phyloP scores from a whole-genome alignment of 2,113 vertebrate species.

The cattle (Bos taurus) region DNA sequence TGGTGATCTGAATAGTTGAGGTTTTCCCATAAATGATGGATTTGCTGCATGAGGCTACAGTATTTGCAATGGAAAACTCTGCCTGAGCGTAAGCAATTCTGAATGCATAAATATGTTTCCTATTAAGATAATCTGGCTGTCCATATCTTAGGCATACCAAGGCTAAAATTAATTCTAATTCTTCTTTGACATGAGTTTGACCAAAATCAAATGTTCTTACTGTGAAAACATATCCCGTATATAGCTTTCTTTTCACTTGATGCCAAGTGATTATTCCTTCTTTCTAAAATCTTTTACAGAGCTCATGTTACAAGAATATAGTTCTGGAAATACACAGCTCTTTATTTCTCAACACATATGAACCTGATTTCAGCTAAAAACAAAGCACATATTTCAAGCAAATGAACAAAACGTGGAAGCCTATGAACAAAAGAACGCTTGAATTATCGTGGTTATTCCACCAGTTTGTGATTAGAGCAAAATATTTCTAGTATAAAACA shows the following conservation, averaged over 20 bases:
- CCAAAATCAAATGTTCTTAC: constrained; percentile 68
- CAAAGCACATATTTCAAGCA: constrained; percentile 68
- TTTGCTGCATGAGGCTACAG: not conserved
- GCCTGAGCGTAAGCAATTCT: not conserved
- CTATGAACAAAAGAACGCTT: constrained; percentile 74
- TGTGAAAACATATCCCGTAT: constrained; percentile 62
- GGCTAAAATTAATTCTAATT: constrained; percentile 50
- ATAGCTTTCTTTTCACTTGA: constrained; percentile 57
- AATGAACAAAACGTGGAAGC: constrained; percentile 66
- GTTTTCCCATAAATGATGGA: constrained; percentile 6
- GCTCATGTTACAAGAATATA: constrained; percentile 65
- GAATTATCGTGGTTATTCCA: constrained; percentile 69
- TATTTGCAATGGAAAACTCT: constrained; percentile 27
- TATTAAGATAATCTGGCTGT: constrained; percentile 55
- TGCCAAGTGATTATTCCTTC: constrained; percentile 59
- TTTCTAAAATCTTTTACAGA: constrained; percentile 60
- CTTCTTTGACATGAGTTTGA: constrained; percentile 43
- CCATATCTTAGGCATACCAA: constrained; percentile 26
- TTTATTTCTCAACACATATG: constrained; percentile 72
- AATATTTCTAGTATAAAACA: constrained; percentile 73
- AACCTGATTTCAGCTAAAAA: constrained; percentile 74
- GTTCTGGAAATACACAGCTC: constrained; percentile 8
- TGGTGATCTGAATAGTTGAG: not conserved
- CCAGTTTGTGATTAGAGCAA: constrained; percentile 67
- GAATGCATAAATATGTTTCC: constrained; percentile 53